A percentile compares a stretch with the other conserved stretches of the same genome.
Conservation (phyloP, 2,797 vertebrate genomes). For the Limosa lapponica region DNA sequence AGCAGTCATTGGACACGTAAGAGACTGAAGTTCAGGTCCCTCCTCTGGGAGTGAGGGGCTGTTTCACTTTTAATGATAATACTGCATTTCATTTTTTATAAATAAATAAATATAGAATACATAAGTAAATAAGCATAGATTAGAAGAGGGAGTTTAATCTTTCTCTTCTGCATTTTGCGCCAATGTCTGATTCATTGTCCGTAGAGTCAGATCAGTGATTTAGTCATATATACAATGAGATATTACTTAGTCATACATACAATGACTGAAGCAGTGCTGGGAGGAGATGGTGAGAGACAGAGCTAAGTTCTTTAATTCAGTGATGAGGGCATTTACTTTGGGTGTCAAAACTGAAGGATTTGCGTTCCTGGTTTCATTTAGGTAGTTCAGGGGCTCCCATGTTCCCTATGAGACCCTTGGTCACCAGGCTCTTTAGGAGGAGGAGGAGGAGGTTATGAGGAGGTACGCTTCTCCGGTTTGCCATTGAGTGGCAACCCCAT, state of each 20-base stretch:
- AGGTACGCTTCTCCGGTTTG: neutral
- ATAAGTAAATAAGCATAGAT: neutral
- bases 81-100: neutral
- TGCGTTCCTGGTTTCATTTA: rapidly evolving
- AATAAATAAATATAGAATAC: neutral
- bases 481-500: neutral
- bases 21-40: neutral
- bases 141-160: neutral
- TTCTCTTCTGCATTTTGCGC: neutral
- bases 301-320: neutral
- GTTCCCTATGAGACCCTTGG: neutral
- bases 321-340: neutral
- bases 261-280: neutral
- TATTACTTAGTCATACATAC: neutral
- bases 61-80: neutral
- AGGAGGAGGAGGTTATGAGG: neutral
- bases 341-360: neutral
- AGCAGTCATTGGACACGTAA: neutral
- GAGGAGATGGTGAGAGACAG: neutral
- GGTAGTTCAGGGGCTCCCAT: neutral
- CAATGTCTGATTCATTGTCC: neutral
- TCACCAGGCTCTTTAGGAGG: neutral
- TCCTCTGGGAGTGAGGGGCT: neutral
- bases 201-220: neutral
- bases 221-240: neutral